Base-by-base conservation (phyloP, 2,888 invertebrate species). In the Catonia carolina region DNA sequence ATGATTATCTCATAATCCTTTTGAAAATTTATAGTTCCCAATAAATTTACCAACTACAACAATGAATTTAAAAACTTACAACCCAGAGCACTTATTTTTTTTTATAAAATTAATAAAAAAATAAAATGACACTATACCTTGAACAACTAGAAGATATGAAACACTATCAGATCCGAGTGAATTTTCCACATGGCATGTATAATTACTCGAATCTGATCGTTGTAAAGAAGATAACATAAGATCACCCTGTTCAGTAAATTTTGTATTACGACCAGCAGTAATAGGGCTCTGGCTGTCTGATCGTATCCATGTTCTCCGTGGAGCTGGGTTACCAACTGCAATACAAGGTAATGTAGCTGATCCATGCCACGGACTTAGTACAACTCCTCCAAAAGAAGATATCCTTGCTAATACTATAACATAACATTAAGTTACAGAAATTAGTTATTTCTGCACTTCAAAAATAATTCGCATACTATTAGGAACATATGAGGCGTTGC, bases 111-210 rank as follows among this genome's bases (percentile, higher is more conserved):
- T n/a, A n/a, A n/a, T n/a, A n/a, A n/a, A n/a, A n/a, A n/a, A n/a
- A n/a, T n/a, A n/a, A n/a, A n/a, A n/a, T n/a, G n/a, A n/a, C n/a
- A n/a, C n/a, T n/a, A n/a, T 63, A 77, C 77, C 76, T 76, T 85
- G 84, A 0, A 86, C 83, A 18, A 81, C 73, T n/a, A 85, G 72
- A 52, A 76, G 74, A 67, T 83, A 83, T 1, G 80, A 78, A 3
- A 84, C 74, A 45, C 80, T 76, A 69, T 86, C 85, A 20, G 81
- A 79, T 18, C 85, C 85, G 55, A 83, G 78, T 18, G 80, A 79
- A 65, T 86, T 86, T 66, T 85, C 84, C 31, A 79, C 79, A 37
- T 67, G 63, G 65, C 86, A 86, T 5, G 84, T 84, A 67, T 85
- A 86, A 70, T 86, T 86, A 35, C 82, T 84, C 1, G 80, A 76